Percentiles rank a stretch among this genome's conserved stretches.
These are phyloP conservation scores for Spodoptera littoralis DNA, from an alignment of 2,888 invertebrate genomes.

Conservation along the genomic window DNA sequence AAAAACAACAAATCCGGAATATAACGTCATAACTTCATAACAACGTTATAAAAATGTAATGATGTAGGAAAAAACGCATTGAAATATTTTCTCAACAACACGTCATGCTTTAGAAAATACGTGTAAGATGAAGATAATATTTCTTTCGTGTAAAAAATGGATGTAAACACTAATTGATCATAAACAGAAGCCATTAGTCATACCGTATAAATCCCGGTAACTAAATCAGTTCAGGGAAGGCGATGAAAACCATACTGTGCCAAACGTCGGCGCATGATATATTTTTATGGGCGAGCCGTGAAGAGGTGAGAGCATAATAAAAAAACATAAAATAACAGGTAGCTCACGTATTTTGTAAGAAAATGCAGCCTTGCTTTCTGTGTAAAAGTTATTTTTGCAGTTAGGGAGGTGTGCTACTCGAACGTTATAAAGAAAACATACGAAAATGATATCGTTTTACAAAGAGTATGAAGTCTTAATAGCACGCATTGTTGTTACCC, in stretches of 20 bases:
- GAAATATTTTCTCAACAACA: too few relatives aligned
- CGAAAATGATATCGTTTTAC: too few relatives aligned
- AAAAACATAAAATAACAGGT: constrained; percentile 45
- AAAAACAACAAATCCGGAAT: too few relatives aligned
- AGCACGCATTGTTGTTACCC: too few relatives aligned
- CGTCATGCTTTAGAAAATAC: neutral
- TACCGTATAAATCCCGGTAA: constrained; percentile 20
- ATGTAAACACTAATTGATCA: constrained; percentile 22
- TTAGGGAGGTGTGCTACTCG: neutral
- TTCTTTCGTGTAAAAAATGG: neutral
- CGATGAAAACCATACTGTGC: constrained; percentile 41
- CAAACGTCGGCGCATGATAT: constrained; percentile 37
- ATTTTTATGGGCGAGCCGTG: constrained; percentile 49
- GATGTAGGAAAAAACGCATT: too few relatives aligned
- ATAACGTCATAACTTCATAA: too few relatives aligned
- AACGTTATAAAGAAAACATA: too few relatives aligned
- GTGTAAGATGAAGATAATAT: neutral
- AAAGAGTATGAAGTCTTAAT: too few relatives aligned
- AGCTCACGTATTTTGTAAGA: constrained; percentile 36
- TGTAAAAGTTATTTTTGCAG: constrained; percentile 9
- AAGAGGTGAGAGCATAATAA: constrained; percentile 43
- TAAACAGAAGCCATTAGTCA: constrained; percentile 27
- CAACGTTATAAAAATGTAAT: too few relatives aligned
- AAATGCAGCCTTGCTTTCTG: constrained; percentile 37
- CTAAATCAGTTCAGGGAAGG: constrained; percentile 20